These are phyloP conservation scores for Cheilosia pagana DNA, from an alignment of 2,888 invertebrate species.

Conservation along the genomic window DNA sequence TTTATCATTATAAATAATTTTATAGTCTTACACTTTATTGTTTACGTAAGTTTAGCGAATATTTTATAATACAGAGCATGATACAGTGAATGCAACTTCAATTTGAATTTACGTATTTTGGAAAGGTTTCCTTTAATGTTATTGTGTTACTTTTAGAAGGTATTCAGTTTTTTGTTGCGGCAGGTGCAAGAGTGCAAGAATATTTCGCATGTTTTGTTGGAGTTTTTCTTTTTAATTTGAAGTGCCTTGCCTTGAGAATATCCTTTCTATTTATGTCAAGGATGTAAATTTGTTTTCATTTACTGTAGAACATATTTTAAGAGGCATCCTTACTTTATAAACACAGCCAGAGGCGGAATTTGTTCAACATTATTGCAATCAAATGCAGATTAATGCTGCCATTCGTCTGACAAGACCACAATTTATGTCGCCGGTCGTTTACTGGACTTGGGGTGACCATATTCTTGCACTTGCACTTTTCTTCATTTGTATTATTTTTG, in stretches of 20 bases:
- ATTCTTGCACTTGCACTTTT: background rate
- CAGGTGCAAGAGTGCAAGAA: no score
- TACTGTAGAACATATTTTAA: background rate
- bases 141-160: no score
- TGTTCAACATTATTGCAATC: no score
- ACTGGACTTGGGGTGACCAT: background rate
- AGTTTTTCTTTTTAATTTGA: conserved; percentile 21
- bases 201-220: no score
- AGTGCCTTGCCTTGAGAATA: conserved; percentile 53
- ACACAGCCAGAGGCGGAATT: background rate
- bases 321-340: background rate
- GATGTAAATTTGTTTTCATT: no score
- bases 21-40: conserved; percentile 42
- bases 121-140: no score
- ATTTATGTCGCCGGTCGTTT: background rate
- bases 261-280: background rate
- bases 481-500: conserved; percentile 21
- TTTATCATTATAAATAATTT: conserved; percentile 24
- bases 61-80: no score
- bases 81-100: no score
- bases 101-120: no score
- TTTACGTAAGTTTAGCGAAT: conserved; percentile 19
- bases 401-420: no score
- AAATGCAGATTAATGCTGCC: no score
- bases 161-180: no score